Evolutionary conservation across 2,113 vertebrate species (phyloP).

Genomic region (Chaenogobius annularis): DNA sequence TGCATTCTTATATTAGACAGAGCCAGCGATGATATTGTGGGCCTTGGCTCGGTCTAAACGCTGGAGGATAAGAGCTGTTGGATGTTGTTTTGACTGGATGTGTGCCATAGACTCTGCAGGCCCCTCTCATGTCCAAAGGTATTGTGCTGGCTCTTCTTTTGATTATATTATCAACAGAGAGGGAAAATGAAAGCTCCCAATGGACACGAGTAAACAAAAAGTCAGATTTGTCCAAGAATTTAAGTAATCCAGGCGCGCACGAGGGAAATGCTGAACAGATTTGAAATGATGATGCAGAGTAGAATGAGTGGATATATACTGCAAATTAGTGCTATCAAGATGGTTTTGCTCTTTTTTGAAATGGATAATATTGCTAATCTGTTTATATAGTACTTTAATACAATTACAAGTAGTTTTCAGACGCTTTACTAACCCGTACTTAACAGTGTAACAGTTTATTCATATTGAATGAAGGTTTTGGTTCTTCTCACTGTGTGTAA

Average conservation of each 20-base stretch:
- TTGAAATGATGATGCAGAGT: not conserved
- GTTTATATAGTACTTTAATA: no score
- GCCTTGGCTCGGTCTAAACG: conserved; percentile 55
- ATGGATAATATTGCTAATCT: no score
- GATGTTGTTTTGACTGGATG: conserved; percentile 72
- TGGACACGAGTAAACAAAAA: conserved; percentile 48
- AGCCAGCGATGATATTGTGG: conserved; percentile 49
- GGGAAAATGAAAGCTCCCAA: conserved; percentile 48
- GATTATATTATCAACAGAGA: conserved; percentile 59
- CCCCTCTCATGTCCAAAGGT: conserved; percentile 57
- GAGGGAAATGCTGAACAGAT: not conserved
- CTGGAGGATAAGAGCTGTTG: conserved; percentile 60
- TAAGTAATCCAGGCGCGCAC: conserved; percentile 16
- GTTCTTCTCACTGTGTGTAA: no score
- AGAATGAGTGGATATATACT: not conserved
- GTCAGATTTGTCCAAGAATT: conserved; percentile 54
- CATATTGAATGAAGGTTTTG: no score
- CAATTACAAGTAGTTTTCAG: no score
- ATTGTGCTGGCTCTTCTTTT: conserved; percentile 60
- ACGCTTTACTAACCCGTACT: no score
- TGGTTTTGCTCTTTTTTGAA: no score
- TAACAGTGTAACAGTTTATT: no score
- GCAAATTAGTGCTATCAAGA: no score
- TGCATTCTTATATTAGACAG: conserved; percentile 62
- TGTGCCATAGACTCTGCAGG: conserved; percentile 55